Percentiles rank a stretch among this genome's conserved stretches.
Evolutionary conservation across 64 coral and sea anemone species (phyloP).

Genomic region (Trachythela sp.): DNA sequence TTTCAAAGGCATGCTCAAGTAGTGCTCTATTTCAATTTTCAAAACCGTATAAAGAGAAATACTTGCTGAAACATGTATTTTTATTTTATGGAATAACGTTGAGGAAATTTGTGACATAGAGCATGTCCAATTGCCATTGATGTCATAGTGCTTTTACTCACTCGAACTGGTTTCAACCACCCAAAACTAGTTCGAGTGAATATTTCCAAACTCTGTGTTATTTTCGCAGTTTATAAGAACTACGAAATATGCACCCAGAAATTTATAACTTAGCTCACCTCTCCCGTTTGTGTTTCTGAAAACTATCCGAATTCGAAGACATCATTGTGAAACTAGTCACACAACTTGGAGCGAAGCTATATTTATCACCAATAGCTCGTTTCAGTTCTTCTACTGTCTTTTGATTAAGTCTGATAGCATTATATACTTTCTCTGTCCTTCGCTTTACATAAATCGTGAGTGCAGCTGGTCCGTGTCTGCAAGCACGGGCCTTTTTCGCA

Average conservation of each 20-base stretch:
- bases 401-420: conserved; percentile 23
- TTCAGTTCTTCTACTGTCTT: conserved; percentile 15
- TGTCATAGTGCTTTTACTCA: background rate
- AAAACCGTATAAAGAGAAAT: too few species aligned
- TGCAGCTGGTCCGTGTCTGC: background rate
- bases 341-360: background rate
- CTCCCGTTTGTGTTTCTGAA: background rate
- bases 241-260: background rate
- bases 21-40: too few species aligned
- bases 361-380: background rate
- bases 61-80: too few species aligned
- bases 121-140: background rate
- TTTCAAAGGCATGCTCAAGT: too few species aligned
- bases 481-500: background rate
- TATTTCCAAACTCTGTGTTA: background rate
- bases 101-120: too few species aligned
- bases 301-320: background rate
- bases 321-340: conserved; percentile 4
- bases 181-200: background rate
- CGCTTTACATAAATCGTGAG: conserved; percentile 11
- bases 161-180: background rate
- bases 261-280: background rate
- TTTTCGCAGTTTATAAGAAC: background rate
- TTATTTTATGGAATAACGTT: too few species aligned
- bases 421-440: conserved; percentile 13